phyloP scores from a whole-genome alignment of 2,113 vertebrate genomes.

The Oreochromis spilurus region DNA sequence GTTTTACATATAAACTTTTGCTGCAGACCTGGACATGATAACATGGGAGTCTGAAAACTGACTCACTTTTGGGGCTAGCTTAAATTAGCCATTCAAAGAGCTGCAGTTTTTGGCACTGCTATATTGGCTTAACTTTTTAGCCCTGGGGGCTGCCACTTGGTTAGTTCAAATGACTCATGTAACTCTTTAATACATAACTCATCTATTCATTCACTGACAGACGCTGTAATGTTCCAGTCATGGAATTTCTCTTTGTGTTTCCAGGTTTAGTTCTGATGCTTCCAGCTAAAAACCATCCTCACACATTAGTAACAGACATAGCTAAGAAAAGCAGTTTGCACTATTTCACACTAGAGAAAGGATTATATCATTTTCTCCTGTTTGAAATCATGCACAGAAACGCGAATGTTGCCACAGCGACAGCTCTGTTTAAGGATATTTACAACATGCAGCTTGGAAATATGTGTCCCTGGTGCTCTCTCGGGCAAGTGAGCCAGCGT shows the following conservation, averaged over 20 bases:
- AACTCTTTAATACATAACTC: background rate
- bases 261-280: background rate
- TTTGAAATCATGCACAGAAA: slow-evolving; percentile 1
- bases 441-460: slow-evolving; percentile 60
- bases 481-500: slow-evolving; percentile 13
- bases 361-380: background rate
- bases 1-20: background rate
- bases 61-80: background rate
- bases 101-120: background rate
- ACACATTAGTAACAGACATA: background rate
- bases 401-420: slow-evolving; percentile 36
- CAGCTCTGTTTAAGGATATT: slow-evolving; percentile 63
- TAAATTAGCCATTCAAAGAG: background rate
- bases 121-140: background rate
- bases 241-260: background rate
- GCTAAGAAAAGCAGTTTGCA: background rate
- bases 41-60: background rate
- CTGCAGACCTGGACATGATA: accelerated
- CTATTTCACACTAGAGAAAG: background rate
- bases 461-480: slow-evolving; percentile 55
- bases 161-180: background rate
- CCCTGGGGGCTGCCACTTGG: background rate
- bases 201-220: background rate
- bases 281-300: background rate
- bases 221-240: background rate